phyloP scores from a whole-genome alignment of 2,113 vertebrate species.

The Entomyzon cyanotis region DNA sequence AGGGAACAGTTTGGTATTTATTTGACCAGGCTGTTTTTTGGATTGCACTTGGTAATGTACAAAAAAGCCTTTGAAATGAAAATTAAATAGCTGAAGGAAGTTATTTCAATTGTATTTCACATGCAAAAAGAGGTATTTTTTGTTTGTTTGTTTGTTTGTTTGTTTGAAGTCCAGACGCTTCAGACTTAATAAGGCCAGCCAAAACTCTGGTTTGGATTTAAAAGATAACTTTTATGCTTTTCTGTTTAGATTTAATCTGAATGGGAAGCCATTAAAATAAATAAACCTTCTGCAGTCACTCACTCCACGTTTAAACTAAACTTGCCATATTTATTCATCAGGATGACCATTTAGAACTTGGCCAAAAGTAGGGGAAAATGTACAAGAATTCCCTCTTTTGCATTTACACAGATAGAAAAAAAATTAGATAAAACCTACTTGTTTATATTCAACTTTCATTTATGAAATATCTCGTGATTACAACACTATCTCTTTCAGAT shows the following conservation, averaged over 20 bases:
- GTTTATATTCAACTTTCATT: not conserved
- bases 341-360: constrained; percentile 1
- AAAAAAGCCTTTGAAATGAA: not conserved
- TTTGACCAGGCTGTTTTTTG: not conserved
- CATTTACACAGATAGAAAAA: not conserved
- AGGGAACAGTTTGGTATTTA: not conserved
- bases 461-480: not conserved
- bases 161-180: constrained; percentile 29
- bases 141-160: constrained; percentile 15
- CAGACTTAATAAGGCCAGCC: not conserved
- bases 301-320: constrained; percentile 45
- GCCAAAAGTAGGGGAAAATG: not conserved
- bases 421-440: not conserved
- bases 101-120: constrained; percentile 28
- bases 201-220: constrained; percentile 26
- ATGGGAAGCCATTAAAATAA: constrained; percentile 47
- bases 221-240: constrained; percentile 26
- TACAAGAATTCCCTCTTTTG: not conserved
- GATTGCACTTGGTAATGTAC: not conserved
- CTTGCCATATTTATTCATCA: constrained; percentile 9
- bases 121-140: not conserved
- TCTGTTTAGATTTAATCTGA: constrained; percentile 63
- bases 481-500: not conserved
- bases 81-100: not conserved
- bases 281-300: constrained; percentile 57